Percentiles rank a stretch among this genome's conserved stretches.
phyloP scores from a whole-genome alignment of 1,140 invertebrate genomes.

The Scaptomyza pallida region DNA sequence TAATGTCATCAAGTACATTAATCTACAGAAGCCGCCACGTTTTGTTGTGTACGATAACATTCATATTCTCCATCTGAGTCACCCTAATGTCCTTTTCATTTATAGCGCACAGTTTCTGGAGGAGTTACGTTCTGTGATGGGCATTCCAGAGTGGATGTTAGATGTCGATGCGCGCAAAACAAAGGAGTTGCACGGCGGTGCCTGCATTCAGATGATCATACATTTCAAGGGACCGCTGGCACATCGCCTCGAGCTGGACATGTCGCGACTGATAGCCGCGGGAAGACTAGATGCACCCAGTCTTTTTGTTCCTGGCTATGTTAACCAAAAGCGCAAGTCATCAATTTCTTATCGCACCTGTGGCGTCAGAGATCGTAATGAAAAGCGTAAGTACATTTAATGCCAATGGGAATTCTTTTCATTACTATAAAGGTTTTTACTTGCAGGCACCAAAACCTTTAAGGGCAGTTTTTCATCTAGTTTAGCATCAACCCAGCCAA shows the following conservation, averaged over 20 bases:
- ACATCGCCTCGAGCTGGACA: conserved; percentile 89
- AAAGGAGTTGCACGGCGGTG: conserved; percentile 89
- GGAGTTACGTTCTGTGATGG: conserved; percentile 92
- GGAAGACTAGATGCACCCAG: conserved; percentile 90
- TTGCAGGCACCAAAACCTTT: conserved; percentile 62
- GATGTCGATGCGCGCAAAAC: conserved; percentile 93
- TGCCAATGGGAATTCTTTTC: neutral
- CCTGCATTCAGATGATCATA: conserved; percentile 94
- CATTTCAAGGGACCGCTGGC: conserved; percentile 94
- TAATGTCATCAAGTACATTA: conserved; percentile 95
- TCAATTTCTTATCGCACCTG: conserved; percentile 90
- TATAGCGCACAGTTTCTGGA: conserved; percentile 92
- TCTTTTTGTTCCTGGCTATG: conserved; percentile 91
- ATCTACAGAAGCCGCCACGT: conserved; percentile 92
- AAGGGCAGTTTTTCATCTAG: conserved; percentile 62
- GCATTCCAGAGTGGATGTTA: conserved; percentile 95
- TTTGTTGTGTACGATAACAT: conserved; percentile 91
- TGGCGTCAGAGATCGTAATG: conserved; percentile 89
- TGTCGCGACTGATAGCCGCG: conserved; percentile 89
- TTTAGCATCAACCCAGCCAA: conserved; percentile 55
- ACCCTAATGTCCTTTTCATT: neutral
- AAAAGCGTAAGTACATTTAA: conserved; percentile 85
- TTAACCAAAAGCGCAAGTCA: conserved; percentile 88
- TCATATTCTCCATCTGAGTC: neutral
- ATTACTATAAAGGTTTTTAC: neutral